Evolutionary conservation across 2,113 vertebrate species (phyloP), one percentile per base, ranked within the genome.

Genomic region (Cygnus atratus): DNA sequence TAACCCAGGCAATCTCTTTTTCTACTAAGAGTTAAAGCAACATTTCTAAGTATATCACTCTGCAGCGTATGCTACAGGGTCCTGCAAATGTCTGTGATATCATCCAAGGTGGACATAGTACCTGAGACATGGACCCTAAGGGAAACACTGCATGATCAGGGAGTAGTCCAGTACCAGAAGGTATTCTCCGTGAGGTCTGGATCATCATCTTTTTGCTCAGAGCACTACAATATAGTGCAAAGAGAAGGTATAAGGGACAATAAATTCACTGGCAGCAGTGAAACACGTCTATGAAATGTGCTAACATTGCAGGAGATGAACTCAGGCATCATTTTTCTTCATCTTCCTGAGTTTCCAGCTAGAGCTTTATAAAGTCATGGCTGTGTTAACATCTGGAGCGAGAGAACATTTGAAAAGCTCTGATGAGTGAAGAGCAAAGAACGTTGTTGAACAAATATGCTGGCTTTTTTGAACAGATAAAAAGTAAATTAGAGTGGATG

Each of bases 191-290:
- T 20, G 9, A 16, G 3, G 16, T 37, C 73, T 25, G 37, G 18
- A 6, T 13, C 44, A 37, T 9, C 31, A 3, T 9, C 67, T 31
- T 15, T 25, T 41, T 8, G 2, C 48, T 28, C 22, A 9, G 48
- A 26, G 57, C 1, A 31, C 44, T 6, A 37, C 2, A 33, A 29
- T 5, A 1, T 3, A 39, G 46, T 1, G 37, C 57, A 71, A 52
- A 65, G 68, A 33, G 84, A 26, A 70, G 65, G 71, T 6, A 4
- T 3, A 12, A 4, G 6, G 80, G 66, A 21, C 33, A 39, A 19
- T 1, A 44, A 13, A 24, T 10, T 54, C 62, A 1, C 17, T 11
- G 21, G 39, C 18, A 57, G 54, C 35, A 13, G 6, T 3, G 25
- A 44, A 66, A 43, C 2, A 1, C 2, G 8, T 12, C 37, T 39